A percentile compares a stretch with the other conserved stretches of the same genome.
Conservation (phyloP, 2,888 invertebrate genomes). For the Hemistola chrysoprasaria region DNA sequence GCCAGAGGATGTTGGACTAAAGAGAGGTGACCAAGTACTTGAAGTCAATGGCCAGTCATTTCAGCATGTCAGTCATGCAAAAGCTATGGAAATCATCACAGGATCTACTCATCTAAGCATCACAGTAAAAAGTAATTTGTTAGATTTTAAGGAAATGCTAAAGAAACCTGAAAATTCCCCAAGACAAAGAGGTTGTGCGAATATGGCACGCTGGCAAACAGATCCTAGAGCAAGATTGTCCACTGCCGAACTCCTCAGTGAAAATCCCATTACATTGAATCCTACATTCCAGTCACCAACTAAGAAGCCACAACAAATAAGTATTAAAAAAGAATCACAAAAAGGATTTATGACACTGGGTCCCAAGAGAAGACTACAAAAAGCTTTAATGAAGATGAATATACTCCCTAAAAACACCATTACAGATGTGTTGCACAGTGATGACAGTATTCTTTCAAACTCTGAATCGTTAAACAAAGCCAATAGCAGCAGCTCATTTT, state of each 20-base stretch:
- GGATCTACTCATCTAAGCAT: conserved; percentile 98
- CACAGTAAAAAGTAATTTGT: conserved; percentile 97
- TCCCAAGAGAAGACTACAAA: conserved; percentile 91
- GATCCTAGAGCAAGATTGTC: conserved; percentile 90
- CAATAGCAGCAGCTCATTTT: conserved; percentile 79
- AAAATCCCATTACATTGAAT: conserved; percentile 69
- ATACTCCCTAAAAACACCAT: conserved; percentile 93
- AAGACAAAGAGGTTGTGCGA: conserved; percentile 85
- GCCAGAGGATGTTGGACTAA: conserved; percentile 97
- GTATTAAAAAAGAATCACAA: conserved; percentile 84
- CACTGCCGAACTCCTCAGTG: conserved; percentile 86
- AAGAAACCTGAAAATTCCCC: conserved; percentile 90
- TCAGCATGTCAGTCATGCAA: conserved; percentile 94
- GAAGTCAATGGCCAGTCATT: conserved; percentile 99
- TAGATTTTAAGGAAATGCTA: conserved; percentile 89
- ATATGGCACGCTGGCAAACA: conserved; percentile 85
- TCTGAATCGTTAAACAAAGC: conserved; percentile 80
- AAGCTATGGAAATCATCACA: conserved; percentile 95
- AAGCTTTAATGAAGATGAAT: conserved; percentile 94
- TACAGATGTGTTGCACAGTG: conserved; percentile 84
- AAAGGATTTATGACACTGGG: conserved; percentile 95
- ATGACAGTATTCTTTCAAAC: conserved; percentile 84
- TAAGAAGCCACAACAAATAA: conserved; percentile 79
- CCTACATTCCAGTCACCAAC: conserved; percentile 80
- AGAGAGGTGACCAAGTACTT: conserved; percentile 98